Conservation (phyloP, 2,113 vertebrate species). For the Passerina amoena region DNA sequence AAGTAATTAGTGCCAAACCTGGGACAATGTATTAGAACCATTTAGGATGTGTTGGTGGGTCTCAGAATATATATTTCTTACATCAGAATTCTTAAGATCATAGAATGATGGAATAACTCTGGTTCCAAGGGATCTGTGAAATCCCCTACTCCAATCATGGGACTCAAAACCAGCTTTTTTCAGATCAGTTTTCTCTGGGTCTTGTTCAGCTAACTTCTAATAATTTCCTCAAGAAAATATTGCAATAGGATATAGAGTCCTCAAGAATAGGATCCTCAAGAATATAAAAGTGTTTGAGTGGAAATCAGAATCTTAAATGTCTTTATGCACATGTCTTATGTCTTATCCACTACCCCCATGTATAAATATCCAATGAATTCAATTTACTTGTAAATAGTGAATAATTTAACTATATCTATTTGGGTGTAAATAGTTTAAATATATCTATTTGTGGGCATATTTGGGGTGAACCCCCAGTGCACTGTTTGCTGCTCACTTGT, state of each 20-base stretch:
- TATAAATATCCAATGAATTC: background rate
- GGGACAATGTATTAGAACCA: background rate
- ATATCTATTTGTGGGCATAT: background rate
- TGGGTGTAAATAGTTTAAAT: background rate
- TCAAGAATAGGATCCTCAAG: background rate
- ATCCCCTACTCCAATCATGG: rapidly evolving
- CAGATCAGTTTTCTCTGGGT: background rate
- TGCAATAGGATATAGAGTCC: background rate
- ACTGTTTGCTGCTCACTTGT: background rate
- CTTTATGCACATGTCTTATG: background rate
- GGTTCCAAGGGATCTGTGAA: background rate
- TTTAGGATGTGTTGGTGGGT: background rate
- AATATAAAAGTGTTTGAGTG: background rate
- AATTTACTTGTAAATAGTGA: background rate
- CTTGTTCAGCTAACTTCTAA: background rate
- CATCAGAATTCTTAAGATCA: background rate
- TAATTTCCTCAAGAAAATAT: background rate
- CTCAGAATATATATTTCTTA: background rate
- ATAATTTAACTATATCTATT: background rate
- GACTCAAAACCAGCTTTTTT: background rate
- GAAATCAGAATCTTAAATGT: background rate
- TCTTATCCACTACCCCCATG: background rate
- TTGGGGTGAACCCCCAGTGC: background rate
- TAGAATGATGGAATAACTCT: background rate
- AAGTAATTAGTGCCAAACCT: background rate